Conservation (phyloP, 1,140 invertebrate species). For the Chironomus tepperi region DNA sequence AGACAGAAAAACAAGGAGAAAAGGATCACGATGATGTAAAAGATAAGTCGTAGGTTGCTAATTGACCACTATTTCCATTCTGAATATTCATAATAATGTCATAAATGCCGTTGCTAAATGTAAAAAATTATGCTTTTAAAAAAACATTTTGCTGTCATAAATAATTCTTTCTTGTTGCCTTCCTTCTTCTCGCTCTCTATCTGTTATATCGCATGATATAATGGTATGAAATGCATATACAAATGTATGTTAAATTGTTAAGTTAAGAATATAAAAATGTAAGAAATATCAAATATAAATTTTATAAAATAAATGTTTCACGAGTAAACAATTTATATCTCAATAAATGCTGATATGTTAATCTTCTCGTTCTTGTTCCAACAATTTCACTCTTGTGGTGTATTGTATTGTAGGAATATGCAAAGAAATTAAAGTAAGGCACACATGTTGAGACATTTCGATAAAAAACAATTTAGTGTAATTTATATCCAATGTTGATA, state of each 20-base stretch:
- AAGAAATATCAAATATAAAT: not conserved
- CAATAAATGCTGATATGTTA: slow-evolving; percentile 15
- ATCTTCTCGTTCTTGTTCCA: not conserved
- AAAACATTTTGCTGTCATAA: not conserved
- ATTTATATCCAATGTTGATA: not conserved
- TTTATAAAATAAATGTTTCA: slow-evolving; percentile 15
- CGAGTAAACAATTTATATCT: slow-evolving; percentile 21
- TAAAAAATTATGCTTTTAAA: slow-evolving; percentile 9
- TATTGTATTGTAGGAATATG: not conserved
- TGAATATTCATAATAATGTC: slow-evolving; percentile 8
- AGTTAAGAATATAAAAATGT: not conserved
- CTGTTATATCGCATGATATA: not conserved
- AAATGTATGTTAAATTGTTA: not conserved
- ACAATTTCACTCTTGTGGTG: not conserved
- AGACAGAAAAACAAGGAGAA: no score
- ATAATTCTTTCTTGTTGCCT: not conserved
- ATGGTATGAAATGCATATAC: not conserved
- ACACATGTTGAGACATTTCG: not conserved
- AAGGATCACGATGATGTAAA: no score
- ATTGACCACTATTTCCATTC: slow-evolving; percentile 2
- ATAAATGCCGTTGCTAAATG: slow-evolving; percentile 5
- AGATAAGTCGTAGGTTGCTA: not conserved
- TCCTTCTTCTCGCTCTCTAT: not conserved
- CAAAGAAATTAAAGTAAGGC: not conserved
- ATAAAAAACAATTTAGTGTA: not conserved